These are phyloP conservation scores for Drosophila melanogaster DNA, from an alignment of 1,140 invertebrate genomes.

Conservation along the genomic window Release_6_plus_ISO1_MT NC_004354.4:10979001-10979500, in stretches of 20 bases:
- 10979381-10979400: neutral
- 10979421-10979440: slow-evolving; percentile 8
- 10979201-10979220: slow-evolving; percentile 40
- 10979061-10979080: neutral
- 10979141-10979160: slow-evolving; percentile 16
- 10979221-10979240: slow-evolving; percentile 68
- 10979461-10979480: slow-evolving; percentile 14
- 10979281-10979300: neutral
- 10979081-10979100: neutral
- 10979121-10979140: slow-evolving; percentile 27
- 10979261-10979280: slow-evolving; percentile 66
- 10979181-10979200: neutral
- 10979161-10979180: neutral
- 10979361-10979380: slow-evolving; percentile 10
- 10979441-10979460: slow-evolving; percentile 7
- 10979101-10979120: slow-evolving; percentile 20
- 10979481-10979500: neutral
- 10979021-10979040: neutral
- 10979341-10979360: slow-evolving; percentile 80
- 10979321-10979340: slow-evolving; percentile 35
- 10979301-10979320: neutral
- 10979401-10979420: slow-evolving; percentile 8
- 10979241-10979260: slow-evolving; percentile 72
- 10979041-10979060: too few species aligned
- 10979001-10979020: slow-evolving; percentile 15